phyloP scores from a whole-genome alignment of 2,888 invertebrate genomes.

The Heteromurus nitidus region DNA sequence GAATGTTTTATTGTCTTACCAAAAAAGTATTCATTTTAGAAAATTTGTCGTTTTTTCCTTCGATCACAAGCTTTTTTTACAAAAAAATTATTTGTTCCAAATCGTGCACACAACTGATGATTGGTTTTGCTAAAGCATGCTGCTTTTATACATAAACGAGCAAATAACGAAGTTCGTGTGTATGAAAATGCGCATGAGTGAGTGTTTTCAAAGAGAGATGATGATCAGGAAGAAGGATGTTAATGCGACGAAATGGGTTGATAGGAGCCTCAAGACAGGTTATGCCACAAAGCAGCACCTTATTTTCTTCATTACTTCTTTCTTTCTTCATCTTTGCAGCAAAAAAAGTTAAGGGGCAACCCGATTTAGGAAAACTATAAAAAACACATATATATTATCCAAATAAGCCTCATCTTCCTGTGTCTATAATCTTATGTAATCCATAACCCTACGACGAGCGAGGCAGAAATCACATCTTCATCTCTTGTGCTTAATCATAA shows the following conservation, averaged over 20 bases:
- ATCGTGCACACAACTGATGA: constrained; percentile 43
- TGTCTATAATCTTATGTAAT: constrained; percentile 45
- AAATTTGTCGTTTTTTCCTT: constrained; percentile 9
- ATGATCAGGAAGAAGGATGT: constrained; percentile 55
- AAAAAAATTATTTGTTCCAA: constrained; percentile 27
- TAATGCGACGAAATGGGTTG: constrained; percentile 49
- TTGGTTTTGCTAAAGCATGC: constrained; percentile 35
- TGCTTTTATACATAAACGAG: constrained; percentile 46
- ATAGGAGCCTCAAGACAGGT: constrained; percentile 54
- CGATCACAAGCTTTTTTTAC: constrained; percentile 17
- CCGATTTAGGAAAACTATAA: constrained; percentile 32
- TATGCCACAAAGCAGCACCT: constrained; percentile 40
- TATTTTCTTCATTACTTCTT: constrained; percentile 11
- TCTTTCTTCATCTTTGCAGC: constrained; percentile 9
- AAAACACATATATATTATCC: constrained; percentile 23
- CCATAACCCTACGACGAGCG: constrained; percentile 33
- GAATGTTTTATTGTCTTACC: too few relatives aligned
- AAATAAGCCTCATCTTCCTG: constrained; percentile 52
- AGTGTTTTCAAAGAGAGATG: constrained; percentile 40
- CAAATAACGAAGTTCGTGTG: constrained; percentile 16
- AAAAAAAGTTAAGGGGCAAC: constrained; percentile 33
- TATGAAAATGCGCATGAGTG: constrained; percentile 17
- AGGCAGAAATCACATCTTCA: constrained; percentile 32
- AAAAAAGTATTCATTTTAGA: constrained; percentile 40
- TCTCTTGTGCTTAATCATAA: constrained; percentile 37